Base-by-base conservation (phyloP, 2,888 invertebrate species). In the Beris chalybata region DNA sequence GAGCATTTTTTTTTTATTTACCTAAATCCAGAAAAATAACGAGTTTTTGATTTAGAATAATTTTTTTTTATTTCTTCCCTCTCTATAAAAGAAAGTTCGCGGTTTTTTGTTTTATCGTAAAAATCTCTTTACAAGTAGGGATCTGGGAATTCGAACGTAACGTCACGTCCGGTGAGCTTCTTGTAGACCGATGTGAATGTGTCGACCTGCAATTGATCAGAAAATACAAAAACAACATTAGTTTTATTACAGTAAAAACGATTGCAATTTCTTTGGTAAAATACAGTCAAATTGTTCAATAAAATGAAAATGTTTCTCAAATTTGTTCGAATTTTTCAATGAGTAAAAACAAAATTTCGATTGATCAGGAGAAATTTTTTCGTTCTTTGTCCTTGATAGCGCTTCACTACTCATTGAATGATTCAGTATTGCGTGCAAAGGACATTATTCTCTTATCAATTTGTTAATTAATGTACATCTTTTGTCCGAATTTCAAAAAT, bases 141-240 rank as follows among this genome's bases (percentile, higher is more conserved):
- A 86, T 99, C 98, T 71, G 97, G 97, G 85, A 99, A 99, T 86
- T 99, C 98, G 82, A 99, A 99, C 74, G 90, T 93, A 68, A 99
- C 98, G 84, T 98, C 97, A 81, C 98, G 94, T 75, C 98, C 98
- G 75, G 98, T 99, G 76, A 99, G 85, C 84, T 97, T 97, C 87
- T 98, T 98, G 89, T 99, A 99, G 73, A 99, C 96, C 71, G 96
- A 92, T 76, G 94, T 91, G 85, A 98, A 99, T 71, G 98, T 98
- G 80, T 97, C 97, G 76, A 96, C 91, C 97, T 97, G 85, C 53
- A 86, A 86, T 74, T 80, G 72, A 73, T 72, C 65, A 71, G 66
- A 54, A 65, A 32, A 61, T 64, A 65, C 3, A 50, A 44, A 67
- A 22, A 22, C 3, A 22, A 22, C 22, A 22, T 22, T 22, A 22